phyloP scores from a whole-genome alignment of 2,797 vertebrate species.

The Xyrichtys novacula region DNA sequence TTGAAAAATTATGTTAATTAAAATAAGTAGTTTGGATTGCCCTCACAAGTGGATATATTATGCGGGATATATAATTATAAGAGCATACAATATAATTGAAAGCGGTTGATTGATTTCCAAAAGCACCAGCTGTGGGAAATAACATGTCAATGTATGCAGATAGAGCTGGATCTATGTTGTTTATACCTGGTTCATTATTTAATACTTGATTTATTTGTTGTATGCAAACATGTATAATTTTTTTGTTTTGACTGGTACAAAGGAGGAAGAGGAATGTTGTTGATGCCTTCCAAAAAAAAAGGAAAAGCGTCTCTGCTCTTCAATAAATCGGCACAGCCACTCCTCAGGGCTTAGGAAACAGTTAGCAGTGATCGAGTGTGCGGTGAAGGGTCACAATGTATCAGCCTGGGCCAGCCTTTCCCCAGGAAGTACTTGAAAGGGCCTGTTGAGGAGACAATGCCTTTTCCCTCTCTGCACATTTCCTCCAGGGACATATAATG shows the following conservation, averaged over 20 bases:
- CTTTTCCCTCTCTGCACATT: slow-evolving; percentile 70
- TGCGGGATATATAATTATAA: slow-evolving; percentile 5
- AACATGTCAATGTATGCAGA: neutral
- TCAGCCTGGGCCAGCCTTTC: slow-evolving; percentile 79
- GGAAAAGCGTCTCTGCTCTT: slow-evolving; percentile 19
- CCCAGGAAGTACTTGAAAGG: slow-evolving; percentile 87
- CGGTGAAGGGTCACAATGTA: slow-evolving; percentile 70
- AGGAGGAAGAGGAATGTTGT: slow-evolving; percentile 4
- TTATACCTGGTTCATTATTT: neutral
- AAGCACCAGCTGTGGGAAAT: slow-evolving; percentile 26
- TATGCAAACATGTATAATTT: no score
- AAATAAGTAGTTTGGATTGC: slow-evolving; percentile 45
- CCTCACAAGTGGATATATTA: slow-evolving; percentile 28
- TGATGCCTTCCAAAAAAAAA: slow-evolving; percentile 19
- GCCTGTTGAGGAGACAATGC: slow-evolving; percentile 75
- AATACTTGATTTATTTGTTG: no score
- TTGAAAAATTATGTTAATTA: slow-evolving; percentile 45
- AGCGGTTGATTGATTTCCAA: slow-evolving; percentile 6
- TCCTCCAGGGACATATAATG: slow-evolving; percentile 74
- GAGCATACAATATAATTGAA: slow-evolving; percentile 3
- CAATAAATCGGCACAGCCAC: slow-evolving; percentile 31
- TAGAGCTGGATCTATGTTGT: neutral
- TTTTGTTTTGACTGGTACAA: no score
- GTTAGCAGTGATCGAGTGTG: slow-evolving; percentile 59
- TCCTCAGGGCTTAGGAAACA: slow-evolving; percentile 63